Conservation (phyloP, 2,113 vertebrate genomes). For the Heterochromis multidens region DNA sequence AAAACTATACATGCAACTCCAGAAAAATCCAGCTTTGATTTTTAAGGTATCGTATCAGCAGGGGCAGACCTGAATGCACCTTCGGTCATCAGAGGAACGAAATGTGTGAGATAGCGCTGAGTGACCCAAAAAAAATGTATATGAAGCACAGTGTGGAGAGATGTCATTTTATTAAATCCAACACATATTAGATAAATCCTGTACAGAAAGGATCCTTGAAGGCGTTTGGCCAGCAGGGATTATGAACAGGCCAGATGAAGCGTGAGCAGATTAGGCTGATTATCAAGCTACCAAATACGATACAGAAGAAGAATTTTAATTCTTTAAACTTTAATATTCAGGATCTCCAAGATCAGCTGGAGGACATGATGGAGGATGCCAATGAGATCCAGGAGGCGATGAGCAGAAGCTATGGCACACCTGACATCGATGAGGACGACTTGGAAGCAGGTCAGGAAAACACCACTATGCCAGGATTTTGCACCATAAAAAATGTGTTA, state of each 20-base stretch:
- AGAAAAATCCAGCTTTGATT: no score
- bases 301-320: background rate
- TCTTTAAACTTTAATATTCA: constrained; percentile 26
- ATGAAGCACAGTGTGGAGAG: no score
- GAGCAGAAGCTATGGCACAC: constrained; percentile 93
- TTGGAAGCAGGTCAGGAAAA: constrained; percentile 88
- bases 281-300: background rate
- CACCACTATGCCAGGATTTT: accelerated
- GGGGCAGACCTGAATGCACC: no score
- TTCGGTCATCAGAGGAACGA: no score
- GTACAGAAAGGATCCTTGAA: background rate
- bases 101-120: no score
- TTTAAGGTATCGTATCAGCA: no score
- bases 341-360: constrained; percentile 94
- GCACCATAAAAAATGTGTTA: background rate
- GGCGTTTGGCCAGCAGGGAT: background rate
- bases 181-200: background rate
- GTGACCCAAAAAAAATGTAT: no score
- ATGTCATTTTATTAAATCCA: no score
- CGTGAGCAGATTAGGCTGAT: background rate
- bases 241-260: background rate
- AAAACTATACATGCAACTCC: no score
- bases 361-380: constrained; percentile 99
- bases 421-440: constrained; percentile 95
- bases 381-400: constrained; percentile 92